Conservation (phyloP, 30 jellyfish, hydroid and myxozoan genomes). For the Sanderia malayensis region DNA sequence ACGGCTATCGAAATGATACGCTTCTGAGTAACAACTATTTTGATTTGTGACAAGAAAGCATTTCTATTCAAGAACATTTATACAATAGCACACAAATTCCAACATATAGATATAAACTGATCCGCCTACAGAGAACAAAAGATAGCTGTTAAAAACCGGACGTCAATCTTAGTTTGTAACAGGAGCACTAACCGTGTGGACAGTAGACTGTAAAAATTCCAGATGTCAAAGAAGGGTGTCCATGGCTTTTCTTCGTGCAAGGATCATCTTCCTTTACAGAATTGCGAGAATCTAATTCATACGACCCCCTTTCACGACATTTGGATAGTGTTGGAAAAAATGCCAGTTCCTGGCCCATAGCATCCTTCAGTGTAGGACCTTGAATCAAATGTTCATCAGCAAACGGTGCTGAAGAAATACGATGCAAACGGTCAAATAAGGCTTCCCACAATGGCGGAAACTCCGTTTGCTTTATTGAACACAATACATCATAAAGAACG, state of each 20-base stretch:
- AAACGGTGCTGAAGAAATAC: background rate
- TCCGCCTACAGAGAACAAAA: background rate
- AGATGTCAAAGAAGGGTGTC: conserved; percentile 4
- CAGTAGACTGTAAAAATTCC: conserved; percentile 10
- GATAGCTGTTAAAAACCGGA: conserved; percentile 1
- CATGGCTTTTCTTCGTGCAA: conserved; percentile 7
- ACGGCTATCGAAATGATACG: background rate
- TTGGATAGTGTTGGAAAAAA: conserved; percentile 4
- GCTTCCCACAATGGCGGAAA: background rate
- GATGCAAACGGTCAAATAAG: background rate
- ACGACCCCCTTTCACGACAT: background rate
- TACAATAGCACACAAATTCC: background rate
- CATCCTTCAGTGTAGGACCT: conserved; percentile 11
- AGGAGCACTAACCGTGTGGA: conserved; percentile 10
- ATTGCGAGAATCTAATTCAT: conserved; percentile 1
- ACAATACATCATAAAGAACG: background rate
- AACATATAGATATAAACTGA: background rate
- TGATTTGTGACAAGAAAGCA: conserved; percentile 2
- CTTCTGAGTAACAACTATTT: background rate
- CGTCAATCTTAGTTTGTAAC: conserved; percentile 2
- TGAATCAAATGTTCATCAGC: background rate
- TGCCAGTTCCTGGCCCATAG: background rate
- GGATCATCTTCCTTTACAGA: conserved; percentile 10
- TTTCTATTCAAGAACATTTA: background rate
- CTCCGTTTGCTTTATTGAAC: background rate